Base-by-base conservation (phyloP, 1,140 invertebrate genomes). In the Geopemphigus sp. region DNA sequence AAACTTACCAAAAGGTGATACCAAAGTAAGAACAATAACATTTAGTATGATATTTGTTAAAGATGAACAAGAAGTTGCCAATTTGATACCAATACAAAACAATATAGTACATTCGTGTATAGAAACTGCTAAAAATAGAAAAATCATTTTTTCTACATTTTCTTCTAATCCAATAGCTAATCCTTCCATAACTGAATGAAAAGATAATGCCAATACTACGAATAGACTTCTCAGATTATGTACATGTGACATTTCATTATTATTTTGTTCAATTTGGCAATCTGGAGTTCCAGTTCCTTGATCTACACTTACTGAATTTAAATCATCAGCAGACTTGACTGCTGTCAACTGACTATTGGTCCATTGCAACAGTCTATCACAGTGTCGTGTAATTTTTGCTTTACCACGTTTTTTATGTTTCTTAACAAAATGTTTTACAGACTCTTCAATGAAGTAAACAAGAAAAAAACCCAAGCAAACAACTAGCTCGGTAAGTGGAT, bases 41-140 rank as follows among this genome's bases (percentile, higher is more conserved):
- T 94, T 94, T 1, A 90, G 83, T 3, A 92, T 83, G 1, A 89
- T 86, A 45, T 80, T 78, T 81, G 87, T 85, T 5, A 87, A 85
- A 70, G 88, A 90, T 0, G 91, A 92, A 32, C 88, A 88, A 5
- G 89, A 89, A 22, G 90, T 89, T 32, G 92, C 90, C 64, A 95
- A 84, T 83, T 95, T 92, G 5, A 94, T 88, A 45, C 93, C 93
- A 80, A 95, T 92, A 84, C 92, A 94, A 83, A 95, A 94, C 3
- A 94, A 93, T 70, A 97, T 93, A 11, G 96, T 93, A 73, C 94
- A 89, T 85, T 97, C 97, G 85, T 97, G 95, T 5, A 94, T 91
- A 0, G 93, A 90, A 22, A 97, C 91, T 3, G 94, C 94, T 15
- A 90, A 90, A 82, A 96, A 93, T 88, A 95, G 74, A 45, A 80